These are phyloP conservation scores for Drosophila sucinea DNA, from an alignment of 1,140 invertebrate species.

Conservation along the genomic window DNA sequence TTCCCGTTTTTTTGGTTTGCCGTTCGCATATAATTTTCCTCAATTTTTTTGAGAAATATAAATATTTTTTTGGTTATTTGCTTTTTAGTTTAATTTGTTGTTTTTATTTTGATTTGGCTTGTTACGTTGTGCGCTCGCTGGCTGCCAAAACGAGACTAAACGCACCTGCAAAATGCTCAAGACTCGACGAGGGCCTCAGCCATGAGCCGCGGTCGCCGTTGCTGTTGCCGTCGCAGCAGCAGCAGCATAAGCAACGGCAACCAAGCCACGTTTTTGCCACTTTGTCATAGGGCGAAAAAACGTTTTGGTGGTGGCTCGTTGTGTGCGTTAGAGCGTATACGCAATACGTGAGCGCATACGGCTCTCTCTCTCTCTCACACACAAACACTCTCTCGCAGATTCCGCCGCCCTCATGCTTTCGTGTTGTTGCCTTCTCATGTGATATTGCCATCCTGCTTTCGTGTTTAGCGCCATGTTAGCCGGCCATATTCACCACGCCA, in stretches of 20 bases:
- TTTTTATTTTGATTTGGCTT: slow-evolving; percentile 33
- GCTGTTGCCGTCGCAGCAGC: slow-evolving; percentile 10
- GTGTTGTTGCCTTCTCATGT: slow-evolving; percentile 18
- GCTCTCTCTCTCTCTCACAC: not conserved
- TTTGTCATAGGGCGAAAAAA: slow-evolving; percentile 58
- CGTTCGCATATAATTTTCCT: not conserved
- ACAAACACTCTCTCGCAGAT: not conserved
- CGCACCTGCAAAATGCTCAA: slow-evolving; percentile 62
- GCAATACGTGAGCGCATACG: slow-evolving; percentile 3
- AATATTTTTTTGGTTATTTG: not conserved
- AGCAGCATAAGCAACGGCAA: slow-evolving; percentile 34
- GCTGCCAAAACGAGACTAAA: slow-evolving; percentile 82
- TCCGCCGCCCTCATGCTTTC: no score
- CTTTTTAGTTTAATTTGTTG: not conserved
- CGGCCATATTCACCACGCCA: slow-evolving; percentile 19
- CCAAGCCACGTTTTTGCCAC: slow-evolving; percentile 62
- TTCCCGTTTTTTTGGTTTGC: not conserved
- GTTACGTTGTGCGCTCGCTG: slow-evolving; percentile 67
- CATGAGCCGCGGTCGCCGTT: slow-evolving; percentile 1
- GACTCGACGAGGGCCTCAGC: slow-evolving; percentile 14
- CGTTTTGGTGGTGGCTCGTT: slow-evolving; percentile 28
- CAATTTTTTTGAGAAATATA: not conserved
- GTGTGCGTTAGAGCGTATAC: slow-evolving; percentile 24
- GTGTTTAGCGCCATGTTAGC: slow-evolving; percentile 68
- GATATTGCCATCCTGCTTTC: slow-evolving; percentile 30